A percentile compares a stretch with the other conserved stretches of the same genome.
Evolutionary conservation across 2,797 vertebrate species (phyloP).

Genomic region (Arnoldichthys spilopterus): DNA sequence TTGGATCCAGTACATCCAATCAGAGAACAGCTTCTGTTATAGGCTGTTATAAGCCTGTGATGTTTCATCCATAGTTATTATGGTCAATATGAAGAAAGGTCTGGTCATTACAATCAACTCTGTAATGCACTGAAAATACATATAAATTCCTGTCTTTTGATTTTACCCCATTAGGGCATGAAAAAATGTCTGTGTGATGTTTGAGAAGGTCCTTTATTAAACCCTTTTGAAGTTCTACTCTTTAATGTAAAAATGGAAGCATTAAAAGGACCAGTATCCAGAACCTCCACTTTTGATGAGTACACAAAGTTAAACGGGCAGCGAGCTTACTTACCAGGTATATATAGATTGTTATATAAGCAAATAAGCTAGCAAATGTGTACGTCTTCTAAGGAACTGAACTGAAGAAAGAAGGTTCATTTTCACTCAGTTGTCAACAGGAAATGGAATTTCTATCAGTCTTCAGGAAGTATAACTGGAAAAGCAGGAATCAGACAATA

Average conservation of each 20-base stretch:
- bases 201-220: neutral
- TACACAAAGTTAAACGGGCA: slow-evolving; percentile 2
- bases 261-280: neutral
- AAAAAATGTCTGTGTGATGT: neutral
- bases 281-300: neutral
- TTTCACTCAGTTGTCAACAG: neutral
- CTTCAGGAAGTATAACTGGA: neutral
- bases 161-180: neutral
- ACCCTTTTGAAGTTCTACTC: neutral
- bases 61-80: neutral
- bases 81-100: no score
- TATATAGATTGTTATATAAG: neutral
- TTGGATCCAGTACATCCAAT: neutral
- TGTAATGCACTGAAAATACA: neutral
- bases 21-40: neutral
- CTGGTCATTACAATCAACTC: neutral
- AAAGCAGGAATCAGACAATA: no score
- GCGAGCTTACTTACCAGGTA: neutral
- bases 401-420: neutral
- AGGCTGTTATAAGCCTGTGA: neutral
- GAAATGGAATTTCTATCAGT: neutral
- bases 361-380: neutral
- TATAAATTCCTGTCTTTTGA: neutral
- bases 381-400: neutral
- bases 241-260: neutral